Evolutionary conservation across 2,797 vertebrate species (phyloP), one percentile per base, ranked within the genome.

Genomic region (Heteromormyrus szaboi): DNA sequence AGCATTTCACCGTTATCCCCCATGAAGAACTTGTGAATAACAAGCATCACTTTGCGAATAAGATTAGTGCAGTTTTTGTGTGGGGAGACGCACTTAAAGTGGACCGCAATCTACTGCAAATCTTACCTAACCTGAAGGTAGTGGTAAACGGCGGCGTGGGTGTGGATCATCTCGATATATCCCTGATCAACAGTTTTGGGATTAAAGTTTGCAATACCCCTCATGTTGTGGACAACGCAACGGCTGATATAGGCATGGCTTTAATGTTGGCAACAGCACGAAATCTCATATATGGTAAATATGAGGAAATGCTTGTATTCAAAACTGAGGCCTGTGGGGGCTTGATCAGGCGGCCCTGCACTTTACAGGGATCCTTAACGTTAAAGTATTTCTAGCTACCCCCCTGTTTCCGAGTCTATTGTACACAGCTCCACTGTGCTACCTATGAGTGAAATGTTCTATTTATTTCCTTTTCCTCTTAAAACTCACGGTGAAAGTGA

Each of bases 131-230:
- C 53, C 89, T 97, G 86, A 96, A 96, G 91, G 90, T 95, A 6
- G 92, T 97, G 59, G 95, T 94, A 86, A 96, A 62, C 37, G 51
- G 91, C 51, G 96, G 96, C 1, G 96, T 92, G 4, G 96, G 96
- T 54, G 90, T 96, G 85, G 95, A 97, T 89, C 96, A 96, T 89
- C 85, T 97, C 86, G 94, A 97, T 83, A 90, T 96, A 92, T 92
- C 93, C 0, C 91, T 97, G 68, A 92, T 97, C 53, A 93, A 92
- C 85, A 93, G 95, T 83, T 95, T 93, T 88, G 95, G 95, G 4
- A 95, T 96, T 76, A 96, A 95, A 90, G 92, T 96, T 44, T 91
- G 94, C 86, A 96, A 95, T 90, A 97, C 95, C 9, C 96, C 96
- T 0, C 90, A 93, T 29, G 89, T 91, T 2, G 95, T 96, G 46